These are phyloP conservation scores for Mormyrops attenuatus DNA, from an alignment of 2,797 vertebrate species.

Conservation along the genomic window DNA sequence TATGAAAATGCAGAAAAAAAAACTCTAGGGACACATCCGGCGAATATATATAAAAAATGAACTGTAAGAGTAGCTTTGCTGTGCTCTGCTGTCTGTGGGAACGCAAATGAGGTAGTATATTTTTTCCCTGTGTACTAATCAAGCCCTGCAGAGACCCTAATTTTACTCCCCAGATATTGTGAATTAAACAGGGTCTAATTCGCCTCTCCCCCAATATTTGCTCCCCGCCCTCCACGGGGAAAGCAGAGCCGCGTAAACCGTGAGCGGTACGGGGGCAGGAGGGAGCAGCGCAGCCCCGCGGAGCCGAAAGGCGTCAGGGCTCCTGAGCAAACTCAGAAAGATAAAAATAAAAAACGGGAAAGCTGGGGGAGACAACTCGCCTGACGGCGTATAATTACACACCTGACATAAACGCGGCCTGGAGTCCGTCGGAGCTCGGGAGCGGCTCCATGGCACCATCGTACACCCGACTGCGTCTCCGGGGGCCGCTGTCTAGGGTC, in stretches of 20 bases:
- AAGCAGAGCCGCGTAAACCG: neutral
- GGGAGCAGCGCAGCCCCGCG: neutral
- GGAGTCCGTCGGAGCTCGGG: neutral
- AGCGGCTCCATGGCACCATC: neutral
- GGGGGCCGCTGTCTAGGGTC: neutral
- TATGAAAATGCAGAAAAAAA: neutral
- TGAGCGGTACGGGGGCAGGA: neutral
- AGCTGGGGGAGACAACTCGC: neutral
- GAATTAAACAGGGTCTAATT: slow-evolving; percentile 14
- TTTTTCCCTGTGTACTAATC: neutral
- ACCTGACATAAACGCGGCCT: neutral
- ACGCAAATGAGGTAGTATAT: slow-evolving; percentile 21
- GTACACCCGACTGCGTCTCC: no score
- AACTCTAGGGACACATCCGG: neutral
- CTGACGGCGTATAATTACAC: slow-evolving; percentile 11
- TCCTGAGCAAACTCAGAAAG: neutral
- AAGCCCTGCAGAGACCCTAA: neutral
- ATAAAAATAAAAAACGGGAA: neutral
- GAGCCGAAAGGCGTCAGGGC: neutral
- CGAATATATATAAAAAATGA: neutral
- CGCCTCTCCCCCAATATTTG: neutral
- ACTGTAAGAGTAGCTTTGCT: slow-evolving; percentile 23
- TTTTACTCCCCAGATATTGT: neutral
- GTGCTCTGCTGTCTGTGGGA: slow-evolving; percentile 21
- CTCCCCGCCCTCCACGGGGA: neutral